These are phyloP conservation scores for Nicator chloris DNA, from an alignment of 2,113 vertebrate species.

Conservation along the genomic window DNA sequence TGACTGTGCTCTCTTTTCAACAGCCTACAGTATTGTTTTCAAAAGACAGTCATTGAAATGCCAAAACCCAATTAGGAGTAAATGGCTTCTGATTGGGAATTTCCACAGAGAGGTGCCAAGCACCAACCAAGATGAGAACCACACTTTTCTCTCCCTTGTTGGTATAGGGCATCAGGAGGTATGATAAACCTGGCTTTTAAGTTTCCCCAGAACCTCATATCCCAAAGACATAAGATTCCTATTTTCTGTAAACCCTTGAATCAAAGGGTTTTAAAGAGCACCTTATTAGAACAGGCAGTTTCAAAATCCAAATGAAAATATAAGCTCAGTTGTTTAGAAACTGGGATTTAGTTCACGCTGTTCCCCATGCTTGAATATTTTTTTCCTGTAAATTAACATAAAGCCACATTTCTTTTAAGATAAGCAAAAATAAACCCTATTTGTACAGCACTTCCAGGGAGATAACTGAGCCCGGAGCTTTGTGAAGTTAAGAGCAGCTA, in stretches of 20 bases:
- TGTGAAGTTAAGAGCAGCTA: not conserved
- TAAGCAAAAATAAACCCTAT: not conserved
- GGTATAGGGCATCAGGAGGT: not conserved
- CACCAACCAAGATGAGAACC: not conserved
- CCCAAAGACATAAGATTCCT: not conserved
- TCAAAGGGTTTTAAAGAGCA: not conserved
- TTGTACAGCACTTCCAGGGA: not conserved
- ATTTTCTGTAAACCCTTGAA: not conserved
- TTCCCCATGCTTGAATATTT: not conserved
- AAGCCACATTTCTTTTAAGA: not conserved
- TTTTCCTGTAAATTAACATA: not conserved
- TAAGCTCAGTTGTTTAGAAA: not conserved
- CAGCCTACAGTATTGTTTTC: not conserved
- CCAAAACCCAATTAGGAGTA: not conserved
- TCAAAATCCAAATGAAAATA: not conserved
- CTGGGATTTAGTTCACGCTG: not conserved
- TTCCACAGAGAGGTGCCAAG: not conserved
- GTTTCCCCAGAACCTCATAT: not conserved
- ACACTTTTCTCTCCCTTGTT: not conserved
- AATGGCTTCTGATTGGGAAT: not conserved
- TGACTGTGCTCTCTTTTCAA: not conserved
- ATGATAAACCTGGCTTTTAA: not conserved
- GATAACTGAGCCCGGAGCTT: not conserved
- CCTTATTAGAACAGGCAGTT: not conserved
- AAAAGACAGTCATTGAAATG: not conserved